Base-by-base conservation (phyloP, 2,113 vertebrate genomes). In the Erythrolamprus reginae region DNA sequence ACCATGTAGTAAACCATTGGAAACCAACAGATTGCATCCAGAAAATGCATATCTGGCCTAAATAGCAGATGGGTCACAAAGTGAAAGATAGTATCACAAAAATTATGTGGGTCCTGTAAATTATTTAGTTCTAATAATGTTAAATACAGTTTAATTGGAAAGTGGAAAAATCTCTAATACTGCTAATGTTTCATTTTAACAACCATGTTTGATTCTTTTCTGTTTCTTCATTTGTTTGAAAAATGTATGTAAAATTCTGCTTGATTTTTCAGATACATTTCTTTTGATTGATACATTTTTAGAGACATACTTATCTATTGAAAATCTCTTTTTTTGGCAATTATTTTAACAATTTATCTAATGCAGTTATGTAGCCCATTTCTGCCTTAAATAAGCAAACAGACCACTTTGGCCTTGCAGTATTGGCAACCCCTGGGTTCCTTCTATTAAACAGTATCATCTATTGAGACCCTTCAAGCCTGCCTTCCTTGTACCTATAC, bases 1-100 rank as follows among this genome's bases (percentile, higher is more conserved):
- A 98, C 98, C 98, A 99, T 99, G 97, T 99, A 99, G 98, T 99
- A 99, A 95, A 99, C 99, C 99, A 99, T 99, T 92, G 99, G 99
- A 95, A 99, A 99, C 97, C 98, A 99, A 97, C 98, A 99, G 96
- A 99, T 99, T 95, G 99, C 99, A 97, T 99, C 99, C 96, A 99
- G 98, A 97, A 99, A 99, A 97, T 99, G 98, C 97, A 99, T 98
- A 97, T 99, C 98, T 96, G 99, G 99, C 97, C 99, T 99, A 96
- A 88, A 96, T 94, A 96, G 96, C 96, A 96, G 96, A 95, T 95
- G 95, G 96, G 95, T 97, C 95, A 97, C 96, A 98, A 97, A 97
- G 97, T 95, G 97, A 97, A 97, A 97, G 94, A 97, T 93, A 96
- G 10, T 93, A 96, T 97, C 97, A 97, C 96, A 96, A 97, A 93